Base-by-base conservation (phyloP, 2,888 invertebrate species). In the Bursaphelenchus okinawaensis region DNA sequence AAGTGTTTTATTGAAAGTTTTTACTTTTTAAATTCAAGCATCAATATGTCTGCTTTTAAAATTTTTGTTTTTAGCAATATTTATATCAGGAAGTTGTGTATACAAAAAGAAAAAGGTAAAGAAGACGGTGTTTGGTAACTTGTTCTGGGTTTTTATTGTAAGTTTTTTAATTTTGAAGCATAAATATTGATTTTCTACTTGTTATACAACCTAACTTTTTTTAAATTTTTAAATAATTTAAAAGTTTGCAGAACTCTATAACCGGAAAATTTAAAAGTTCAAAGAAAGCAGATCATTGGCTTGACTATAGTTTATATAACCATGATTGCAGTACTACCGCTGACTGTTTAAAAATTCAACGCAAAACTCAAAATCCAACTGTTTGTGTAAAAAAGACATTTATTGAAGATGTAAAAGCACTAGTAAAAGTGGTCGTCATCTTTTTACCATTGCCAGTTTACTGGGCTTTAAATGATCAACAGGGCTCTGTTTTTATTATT, bases 381-480 rank as follows among this genome's bases (percentile, higher is more conserved):
- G 40, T n/a, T 40, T 40, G 40, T 40, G 40, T 4, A 16, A 1
- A n/a, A 40, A 40, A 16, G 40, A 40, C 1, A 12, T 40, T 40
- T 40, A 40, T 40, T 26, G 54, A 66, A 7, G 68, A 66, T 26
- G 27, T 62, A 1, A 68, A 68, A 40, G 28, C 40, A 1, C 24
- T 68, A 20, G 22, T 66, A 0, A 40, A 63, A 6, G 52, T 66
- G 12, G 0, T 55, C 22, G 55, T 68, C 19, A 66, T 68, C 65
- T 59, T 76, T 69, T 60, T 82, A 7, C 81, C 81, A 31, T 84
- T 94, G 26, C 95, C 96, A 0, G 87, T 96, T n/a, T 98, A 95
- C 85, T 96, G 94, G 94, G 92, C 95, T 0, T 87, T 96, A 0
- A 95, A 90, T 84, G 95, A 96, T 84, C 96, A 96, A 83, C 93